phyloP scores from a whole-genome alignment of 1,140 invertebrate species.

The Halotydeus destructor region DNA sequence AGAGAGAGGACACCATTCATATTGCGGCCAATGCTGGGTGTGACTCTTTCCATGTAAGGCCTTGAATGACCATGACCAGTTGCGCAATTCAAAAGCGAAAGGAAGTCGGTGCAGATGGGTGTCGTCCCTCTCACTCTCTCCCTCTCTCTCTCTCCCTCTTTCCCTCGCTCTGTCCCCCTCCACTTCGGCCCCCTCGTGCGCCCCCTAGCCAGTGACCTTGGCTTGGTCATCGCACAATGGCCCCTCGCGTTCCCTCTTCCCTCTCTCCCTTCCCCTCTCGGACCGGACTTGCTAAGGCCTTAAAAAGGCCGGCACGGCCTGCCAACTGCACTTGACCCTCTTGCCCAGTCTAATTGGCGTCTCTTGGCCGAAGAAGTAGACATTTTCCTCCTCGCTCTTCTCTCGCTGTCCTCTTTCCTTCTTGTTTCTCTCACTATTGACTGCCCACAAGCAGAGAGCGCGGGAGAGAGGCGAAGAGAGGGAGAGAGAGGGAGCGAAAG shows the following conservation, averaged over 20 bases:
- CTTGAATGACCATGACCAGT: not conserved
- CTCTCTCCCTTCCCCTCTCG: not conserved
- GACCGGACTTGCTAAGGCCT: too few species aligned
- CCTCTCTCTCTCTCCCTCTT: constrained; percentile 1
- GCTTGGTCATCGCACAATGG: not conserved
- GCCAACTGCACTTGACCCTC: not conserved
- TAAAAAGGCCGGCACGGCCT: too few species aligned
- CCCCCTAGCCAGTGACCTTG: not conserved
- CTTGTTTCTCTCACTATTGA: too few species aligned
- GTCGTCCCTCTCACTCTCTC: not conserved
- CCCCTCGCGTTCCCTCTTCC: not conserved
- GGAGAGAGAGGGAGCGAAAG: too few species aligned
- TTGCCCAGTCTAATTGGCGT: constrained; percentile 1
- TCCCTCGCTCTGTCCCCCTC: constrained; percentile 1
- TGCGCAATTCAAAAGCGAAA: not conserved
- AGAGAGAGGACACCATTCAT: too few species aligned
- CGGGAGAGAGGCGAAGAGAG: too few species aligned
- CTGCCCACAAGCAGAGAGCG: too few species aligned
- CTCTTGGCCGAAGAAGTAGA: not conserved
- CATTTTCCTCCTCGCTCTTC: too few species aligned
- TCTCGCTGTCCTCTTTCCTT: too few species aligned
- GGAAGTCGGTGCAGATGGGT: not conserved
- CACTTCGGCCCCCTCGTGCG: not conserved
- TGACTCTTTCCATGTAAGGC: not conserved
- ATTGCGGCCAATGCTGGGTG: not conserved